Conservation (phyloP, 2,888 invertebrate genomes). For the Ctena decussata region DNA sequence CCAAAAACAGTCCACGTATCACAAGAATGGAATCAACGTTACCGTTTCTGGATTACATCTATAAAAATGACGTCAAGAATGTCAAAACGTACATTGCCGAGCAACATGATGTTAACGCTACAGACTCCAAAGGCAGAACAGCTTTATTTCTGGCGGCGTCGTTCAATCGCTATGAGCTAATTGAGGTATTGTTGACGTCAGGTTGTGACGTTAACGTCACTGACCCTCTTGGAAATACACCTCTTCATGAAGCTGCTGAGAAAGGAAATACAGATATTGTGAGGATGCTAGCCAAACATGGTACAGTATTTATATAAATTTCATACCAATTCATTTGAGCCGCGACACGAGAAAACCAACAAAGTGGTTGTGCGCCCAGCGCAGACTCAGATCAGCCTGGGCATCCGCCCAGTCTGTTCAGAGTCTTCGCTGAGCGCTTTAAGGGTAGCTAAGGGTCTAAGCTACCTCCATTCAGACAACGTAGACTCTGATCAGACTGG, state of each 20-base stretch:
- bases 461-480: no score
- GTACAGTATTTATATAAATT: no score
- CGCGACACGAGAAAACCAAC: no score
- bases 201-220: conserved; percentile 57
- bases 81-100: conserved; percentile 16
- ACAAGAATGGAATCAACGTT: not conserved
- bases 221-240: conserved; percentile 62
- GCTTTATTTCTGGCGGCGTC: conserved; percentile 65
- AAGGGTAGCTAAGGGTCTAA: no score
- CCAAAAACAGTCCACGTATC: not conserved
- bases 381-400: no score
- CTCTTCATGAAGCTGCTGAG: conserved; percentile 67
- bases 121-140: conserved; percentile 57
- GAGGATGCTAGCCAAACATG: conserved; percentile 53
- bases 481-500: no score
- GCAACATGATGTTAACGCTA: conserved; percentile 59
- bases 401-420: no score
- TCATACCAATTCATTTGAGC: no score
- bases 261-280: conserved; percentile 62
- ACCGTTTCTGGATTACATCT: conserved; percentile 34
- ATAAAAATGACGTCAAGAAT: conserved; percentile 42
- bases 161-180: conserved; percentile 63
- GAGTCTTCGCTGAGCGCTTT: no score
- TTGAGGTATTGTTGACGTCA: conserved; percentile 54
- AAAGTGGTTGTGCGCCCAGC: no score